Evolutionary conservation across 1,140 invertebrate genomes (phyloP).

Genomic region (Diorhabda carinulata): DNA sequence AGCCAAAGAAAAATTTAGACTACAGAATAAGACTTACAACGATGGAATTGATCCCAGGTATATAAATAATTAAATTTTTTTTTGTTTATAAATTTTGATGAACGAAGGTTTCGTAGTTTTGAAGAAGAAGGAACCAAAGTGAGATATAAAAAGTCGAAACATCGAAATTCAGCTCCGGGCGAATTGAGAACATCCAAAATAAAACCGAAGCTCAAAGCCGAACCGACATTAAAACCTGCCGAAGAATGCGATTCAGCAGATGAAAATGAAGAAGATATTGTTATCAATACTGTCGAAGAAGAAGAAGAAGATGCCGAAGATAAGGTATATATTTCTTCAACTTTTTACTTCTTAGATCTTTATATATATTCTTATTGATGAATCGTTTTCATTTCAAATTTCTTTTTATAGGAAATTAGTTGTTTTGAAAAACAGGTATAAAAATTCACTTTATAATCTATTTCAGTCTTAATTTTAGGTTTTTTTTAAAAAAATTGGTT

Average conservation of each 20-base stretch:
- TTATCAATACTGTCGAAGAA: not conserved
- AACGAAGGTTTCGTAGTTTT: not conserved
- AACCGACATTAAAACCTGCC: conserved; percentile 59
- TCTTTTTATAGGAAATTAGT: too few species aligned
- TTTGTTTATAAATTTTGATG: not conserved
- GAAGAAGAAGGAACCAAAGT: conserved; percentile 36
- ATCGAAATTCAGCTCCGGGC: conserved; percentile 27
- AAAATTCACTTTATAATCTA: too few species aligned
- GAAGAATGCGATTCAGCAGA: conserved; percentile 50
- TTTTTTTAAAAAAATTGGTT: too few species aligned
- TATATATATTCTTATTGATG: too few species aligned
- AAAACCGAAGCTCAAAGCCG: conserved; percentile 65
- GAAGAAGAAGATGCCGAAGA: conserved; percentile 43
- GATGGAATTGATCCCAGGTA: conserved; percentile 50
- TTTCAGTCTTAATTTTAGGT: too few species aligned
- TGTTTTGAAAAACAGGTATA: too few species aligned
- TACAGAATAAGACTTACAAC: conserved; percentile 53
- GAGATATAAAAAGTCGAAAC: conserved; percentile 35
- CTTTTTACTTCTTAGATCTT: too few species aligned
- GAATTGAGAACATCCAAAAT: conserved; percentile 55
- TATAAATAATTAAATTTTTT: conserved; percentile 5
- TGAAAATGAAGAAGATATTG: conserved; percentile 20
- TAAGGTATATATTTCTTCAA: conserved; percentile 7
- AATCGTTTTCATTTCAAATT: too few species aligned
- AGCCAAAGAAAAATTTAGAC: conserved; percentile 59